Base-by-base conservation (phyloP, 2,888 invertebrate genomes). In the Oscheius sp. region DNA sequence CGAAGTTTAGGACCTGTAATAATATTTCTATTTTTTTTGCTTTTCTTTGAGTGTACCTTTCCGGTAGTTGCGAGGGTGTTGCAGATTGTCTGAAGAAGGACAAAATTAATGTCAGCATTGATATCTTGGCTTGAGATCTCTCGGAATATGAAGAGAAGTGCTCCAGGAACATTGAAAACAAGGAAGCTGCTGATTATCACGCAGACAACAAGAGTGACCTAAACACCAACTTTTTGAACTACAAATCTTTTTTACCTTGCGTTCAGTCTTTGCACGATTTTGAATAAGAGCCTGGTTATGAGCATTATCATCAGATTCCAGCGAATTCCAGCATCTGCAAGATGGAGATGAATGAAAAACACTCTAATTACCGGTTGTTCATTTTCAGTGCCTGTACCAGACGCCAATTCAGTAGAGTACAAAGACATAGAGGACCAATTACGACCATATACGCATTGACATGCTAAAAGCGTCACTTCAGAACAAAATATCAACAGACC, bases 171-270 rank as follows among this genome's bases (percentile, higher is more conserved):
- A 55, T 80, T 80, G 74, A 75, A 80, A 12, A 78, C 71, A 20
- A 80, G 69, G 72, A 80, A 80, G 2, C 70, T 70, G 52, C 71
- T 73, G 15, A 77, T 64, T 52, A 80, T 79, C n/a, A 76, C 75
- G 33, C 72, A 74, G 23, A 80, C 80, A 73, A 80, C 79, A 31
- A 76, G 61, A 1, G 80, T 80, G n/a, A n/a, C n/a, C n/a, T n/a
- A n/a, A n/a, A n/a, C n/a, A n/a, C n/a, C n/a, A n/a, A n/a, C n/a
- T n/a, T 25, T 23, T 5, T 20, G 6, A 12, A 5, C 3, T 25
- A n/a, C 27, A 3, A 25, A 52, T 15, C 17, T 20, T 20, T 10
- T 17, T 8, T 27, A 55, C 66, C 66, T 66, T 66, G 46, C 39
- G 27, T 17, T 68, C 58, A 15, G 50, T 50, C 20, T 66, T 53